These are phyloP conservation scores for Cairina moschata DNA, from an alignment of 2,113 vertebrate genomes.

Conservation along the genomic window DNA sequence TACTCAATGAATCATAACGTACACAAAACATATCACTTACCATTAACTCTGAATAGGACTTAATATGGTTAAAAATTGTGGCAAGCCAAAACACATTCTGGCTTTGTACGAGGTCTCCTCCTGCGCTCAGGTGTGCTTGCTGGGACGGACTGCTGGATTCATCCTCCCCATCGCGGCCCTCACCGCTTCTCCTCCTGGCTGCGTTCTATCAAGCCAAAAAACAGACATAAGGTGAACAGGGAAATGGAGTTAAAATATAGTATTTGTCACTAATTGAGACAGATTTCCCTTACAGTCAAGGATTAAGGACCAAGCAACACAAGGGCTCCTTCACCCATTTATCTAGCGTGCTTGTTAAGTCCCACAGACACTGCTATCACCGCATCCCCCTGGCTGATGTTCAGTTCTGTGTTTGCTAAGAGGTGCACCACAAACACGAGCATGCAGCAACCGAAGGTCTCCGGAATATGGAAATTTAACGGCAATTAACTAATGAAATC, in stretches of 20 bases:
- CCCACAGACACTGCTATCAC: not conserved
- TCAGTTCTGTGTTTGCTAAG: not conserved
- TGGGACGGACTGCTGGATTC: not conserved
- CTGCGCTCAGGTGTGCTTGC: not conserved
- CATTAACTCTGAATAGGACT: not conserved
- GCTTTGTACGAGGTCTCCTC: not conserved
- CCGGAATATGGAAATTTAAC: not conserved
- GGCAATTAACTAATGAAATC: not conserved
- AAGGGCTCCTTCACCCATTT: not conserved
- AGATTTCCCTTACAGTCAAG: not conserved
- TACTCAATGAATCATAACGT: not conserved
- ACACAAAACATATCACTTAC: constrained; percentile 7
- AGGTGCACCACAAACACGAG: accelerated
- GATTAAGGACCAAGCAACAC: not conserved
- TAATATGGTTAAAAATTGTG: not conserved
- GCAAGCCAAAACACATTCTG: not conserved
- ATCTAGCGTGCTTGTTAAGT: not conserved
- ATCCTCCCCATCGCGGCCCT: not conserved
- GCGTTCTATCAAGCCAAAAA: not conserved
- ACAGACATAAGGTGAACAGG: accelerated
- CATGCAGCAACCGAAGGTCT: not conserved
- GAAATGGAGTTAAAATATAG: not conserved
- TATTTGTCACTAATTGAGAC: not conserved
- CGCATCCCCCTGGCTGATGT: not conserved
- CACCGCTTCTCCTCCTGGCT: not conserved